Conservation (phyloP, 2,888 invertebrate species). For the Diarsia rubi region DNA sequence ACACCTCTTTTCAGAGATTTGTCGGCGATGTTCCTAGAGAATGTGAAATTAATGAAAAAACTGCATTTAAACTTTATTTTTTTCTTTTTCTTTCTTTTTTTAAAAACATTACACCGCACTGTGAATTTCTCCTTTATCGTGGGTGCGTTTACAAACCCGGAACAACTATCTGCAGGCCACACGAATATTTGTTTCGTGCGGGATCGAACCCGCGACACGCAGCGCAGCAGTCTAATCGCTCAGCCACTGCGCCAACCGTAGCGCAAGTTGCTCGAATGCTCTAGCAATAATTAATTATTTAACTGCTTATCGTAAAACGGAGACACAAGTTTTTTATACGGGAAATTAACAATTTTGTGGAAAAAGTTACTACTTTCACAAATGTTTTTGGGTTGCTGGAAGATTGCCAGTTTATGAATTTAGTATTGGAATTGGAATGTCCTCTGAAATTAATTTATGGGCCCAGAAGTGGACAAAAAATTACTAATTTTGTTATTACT, state of each 20-base stretch:
- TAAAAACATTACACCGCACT: too few species aligned
- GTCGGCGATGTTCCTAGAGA: background rate
- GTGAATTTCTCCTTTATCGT: too few species aligned
- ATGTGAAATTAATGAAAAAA: background rate
- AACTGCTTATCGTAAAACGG: background rate
- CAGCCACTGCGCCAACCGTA: too few species aligned
- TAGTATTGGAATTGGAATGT: conserved; percentile 25
- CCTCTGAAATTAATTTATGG: conserved; percentile 1
- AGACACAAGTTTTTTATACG: background rate
- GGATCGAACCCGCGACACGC: too few species aligned
- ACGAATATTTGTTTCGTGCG: too few species aligned
- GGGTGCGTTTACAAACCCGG: too few species aligned
- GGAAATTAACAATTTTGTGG: background rate
- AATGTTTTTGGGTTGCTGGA: conserved; percentile 28
- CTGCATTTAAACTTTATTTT: too few species aligned
- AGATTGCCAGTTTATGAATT: conserved; percentile 29
- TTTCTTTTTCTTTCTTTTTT: too few species aligned
- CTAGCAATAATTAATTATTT: background rate
- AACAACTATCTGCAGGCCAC: too few species aligned
- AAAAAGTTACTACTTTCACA: conserved; percentile 20
- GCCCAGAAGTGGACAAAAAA: background rate
- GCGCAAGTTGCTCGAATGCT: background rate
- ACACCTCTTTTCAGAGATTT: background rate
- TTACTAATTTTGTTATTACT: background rate
- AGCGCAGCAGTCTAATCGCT: too few species aligned